Evolutionary conservation across 2,888 invertebrate genomes (phyloP), one percentile per base, ranked within the genome.

Genomic region (Coenonympha glycerion): DNA sequence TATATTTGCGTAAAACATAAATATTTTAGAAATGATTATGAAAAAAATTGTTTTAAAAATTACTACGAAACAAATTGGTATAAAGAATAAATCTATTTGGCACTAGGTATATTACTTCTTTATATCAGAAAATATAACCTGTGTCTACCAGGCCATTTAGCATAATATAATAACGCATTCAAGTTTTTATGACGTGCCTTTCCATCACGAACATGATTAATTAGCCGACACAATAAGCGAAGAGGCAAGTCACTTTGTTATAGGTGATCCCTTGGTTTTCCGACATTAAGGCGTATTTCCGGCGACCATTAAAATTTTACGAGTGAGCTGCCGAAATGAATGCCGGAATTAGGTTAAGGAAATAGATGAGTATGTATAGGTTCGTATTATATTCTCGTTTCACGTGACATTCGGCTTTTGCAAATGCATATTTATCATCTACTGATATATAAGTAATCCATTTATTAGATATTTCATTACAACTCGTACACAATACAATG

Each of bases 291-390:
- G 71, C 73, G 69, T 56, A 70, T 77, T 83, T 82, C 73, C 73
- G 73, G 61, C 62, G 57, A 73, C 77, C 74, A 83, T 85, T 86
- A 86, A 85, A 82, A 77, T 82, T 85, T 84, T 81, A 86, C 78
- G 80, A 84, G 68, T 80, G 79, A 82, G 74, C 77, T 81, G 80
- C 73, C 72, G 75, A 81, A 86, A 82, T 84, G 78, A 84, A 84
- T 76, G 74, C 73, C 73, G 67, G 78, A 85, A 85, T 83, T 81
- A 78, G 84, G 84, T 84, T 84, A 84, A 79, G 78, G 73, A 77
- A n/a, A 70, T 68, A 39, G 24, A 39, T 15, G 15, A 8, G 9
- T 16, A 33, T 6, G n/a, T n/a, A 3, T 31, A 31, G 1, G 8
- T 15, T n/a, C n/a, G 22, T 39, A 71, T n/a, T 68, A 64, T 67